Evolutionary conservation across 2,888 invertebrate species (phyloP).

Genomic region (Lasioglossum morio): DNA sequence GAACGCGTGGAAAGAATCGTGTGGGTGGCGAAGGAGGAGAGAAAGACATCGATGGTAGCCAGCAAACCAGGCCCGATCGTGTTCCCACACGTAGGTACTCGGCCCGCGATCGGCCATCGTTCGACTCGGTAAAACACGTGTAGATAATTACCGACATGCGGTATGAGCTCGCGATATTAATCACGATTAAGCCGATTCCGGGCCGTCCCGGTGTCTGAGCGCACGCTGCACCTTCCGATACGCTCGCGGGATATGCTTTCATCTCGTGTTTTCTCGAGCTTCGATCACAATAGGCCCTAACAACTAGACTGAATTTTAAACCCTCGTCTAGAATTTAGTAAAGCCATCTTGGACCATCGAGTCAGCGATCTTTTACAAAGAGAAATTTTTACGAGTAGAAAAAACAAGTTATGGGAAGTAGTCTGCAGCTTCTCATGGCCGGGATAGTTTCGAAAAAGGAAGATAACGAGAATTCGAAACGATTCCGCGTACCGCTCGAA

Average conservation of each 20-base stretch:
- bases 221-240: conserved; percentile 28
- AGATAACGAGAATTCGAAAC: conserved; percentile 10
- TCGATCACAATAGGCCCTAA: not conserved
- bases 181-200: conserved; percentile 79
- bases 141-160: conserved; percentile 79
- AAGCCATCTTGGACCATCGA: not conserved
- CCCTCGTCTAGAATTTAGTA: not conserved
- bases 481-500: conserved; percentile 35
- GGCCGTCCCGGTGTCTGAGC: conserved; percentile 60
- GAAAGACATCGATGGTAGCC: conserved; percentile 59
- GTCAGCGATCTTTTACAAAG: not conserved
- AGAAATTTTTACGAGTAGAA: not conserved
- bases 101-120: conserved; percentile 63
- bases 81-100: conserved; percentile 74
- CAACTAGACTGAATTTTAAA: not conserved
- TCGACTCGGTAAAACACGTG: conserved; percentile 76
- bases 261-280: not conserved
- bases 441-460: not conserved
- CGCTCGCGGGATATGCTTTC: conserved; percentile 1
- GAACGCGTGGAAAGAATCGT: conserved; percentile 35
- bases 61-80: conserved; percentile 63
- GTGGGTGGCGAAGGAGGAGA: conserved; percentile 45
- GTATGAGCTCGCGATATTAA: conserved; percentile 77
- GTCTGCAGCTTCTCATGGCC: not conserved
- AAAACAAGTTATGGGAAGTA: not conserved